phyloP scores from a whole-genome alignment of 2,797 vertebrate genomes.

The Hypotaenidia okinawae region DNA sequence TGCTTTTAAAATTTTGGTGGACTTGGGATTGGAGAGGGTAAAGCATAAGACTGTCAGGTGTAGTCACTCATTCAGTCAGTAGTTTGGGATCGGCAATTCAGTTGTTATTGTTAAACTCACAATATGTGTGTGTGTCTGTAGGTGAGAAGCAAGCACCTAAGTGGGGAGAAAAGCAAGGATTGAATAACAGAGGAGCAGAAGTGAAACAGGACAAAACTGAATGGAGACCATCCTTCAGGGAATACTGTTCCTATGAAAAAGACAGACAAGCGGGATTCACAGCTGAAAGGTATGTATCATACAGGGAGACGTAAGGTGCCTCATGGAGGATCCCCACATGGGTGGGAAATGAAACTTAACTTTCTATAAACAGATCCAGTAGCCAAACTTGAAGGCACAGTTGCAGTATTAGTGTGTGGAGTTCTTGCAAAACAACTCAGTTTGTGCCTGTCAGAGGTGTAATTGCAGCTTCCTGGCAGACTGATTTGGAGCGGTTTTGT shows the following conservation, averaged over 20 bases:
- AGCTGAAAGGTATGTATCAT: slow-evolving; percentile 75
- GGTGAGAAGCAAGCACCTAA: slow-evolving; percentile 70
- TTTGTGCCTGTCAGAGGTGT: neutral
- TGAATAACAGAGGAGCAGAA: slow-evolving; percentile 61
- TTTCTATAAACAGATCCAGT: neutral
- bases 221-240: slow-evolving; percentile 70
- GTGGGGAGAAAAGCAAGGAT: slow-evolving; percentile 60
- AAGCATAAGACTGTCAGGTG: neutral
- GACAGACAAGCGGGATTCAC: slow-evolving; percentile 73
- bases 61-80: neutral
- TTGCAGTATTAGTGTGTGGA: neutral
- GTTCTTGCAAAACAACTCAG: neutral
- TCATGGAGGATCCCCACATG: neutral
- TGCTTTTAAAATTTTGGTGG: neutral
- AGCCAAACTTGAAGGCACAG: neutral
- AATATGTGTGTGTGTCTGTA: slow-evolving; percentile 11
- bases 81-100: neutral
- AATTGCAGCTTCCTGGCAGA: neutral
- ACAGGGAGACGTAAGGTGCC: neutral
- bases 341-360: neutral
- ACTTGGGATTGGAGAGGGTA: neutral
- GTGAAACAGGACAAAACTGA: slow-evolving; percentile 71
- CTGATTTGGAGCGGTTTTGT: neutral
- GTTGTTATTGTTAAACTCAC: neutral
- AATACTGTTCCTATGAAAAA: slow-evolving; percentile 65